phyloP scores from a whole-genome alignment of 2,797 vertebrate species.

The Rhinatrema bivittatum region DNA sequence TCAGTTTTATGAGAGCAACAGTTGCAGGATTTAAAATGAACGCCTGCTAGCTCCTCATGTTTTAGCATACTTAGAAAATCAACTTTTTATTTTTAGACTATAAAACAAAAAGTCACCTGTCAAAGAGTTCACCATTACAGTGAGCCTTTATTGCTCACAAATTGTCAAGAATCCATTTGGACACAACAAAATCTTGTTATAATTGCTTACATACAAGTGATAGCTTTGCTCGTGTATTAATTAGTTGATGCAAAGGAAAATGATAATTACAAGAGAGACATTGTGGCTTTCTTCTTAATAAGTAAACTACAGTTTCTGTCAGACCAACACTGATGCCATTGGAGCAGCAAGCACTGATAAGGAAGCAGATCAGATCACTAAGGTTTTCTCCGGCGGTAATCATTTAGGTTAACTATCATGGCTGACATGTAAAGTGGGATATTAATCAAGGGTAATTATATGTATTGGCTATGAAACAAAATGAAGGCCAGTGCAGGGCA shows the following conservation, averaged over 20 bases:
- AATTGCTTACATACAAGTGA: slow-evolving; percentile 55
- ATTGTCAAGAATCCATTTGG: slow-evolving; percentile 54
- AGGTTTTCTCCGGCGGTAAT: slow-evolving; percentile 48
- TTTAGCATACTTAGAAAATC: not conserved
- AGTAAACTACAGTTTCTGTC: slow-evolving; percentile 58
- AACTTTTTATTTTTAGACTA: slow-evolving; percentile 10
- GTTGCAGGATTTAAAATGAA: not conserved
- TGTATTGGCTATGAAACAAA: slow-evolving; percentile 58
- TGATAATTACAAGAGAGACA: slow-evolving; percentile 61
- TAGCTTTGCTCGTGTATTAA: slow-evolving; percentile 58
- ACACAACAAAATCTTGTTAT: slow-evolving; percentile 51
- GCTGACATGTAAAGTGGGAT: slow-evolving; percentile 74
- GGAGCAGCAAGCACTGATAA: slow-evolving; percentile 47
- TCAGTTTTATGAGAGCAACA: not conserved
- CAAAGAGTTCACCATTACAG: slow-evolving; percentile 27
- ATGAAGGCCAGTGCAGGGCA: slow-evolving; percentile 49
- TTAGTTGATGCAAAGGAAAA: slow-evolving; percentile 69
- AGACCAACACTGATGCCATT: slow-evolving; percentile 49
- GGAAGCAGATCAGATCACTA: slow-evolving; percentile 28
- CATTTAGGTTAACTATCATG: slow-evolving; percentile 65
- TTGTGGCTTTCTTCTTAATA: slow-evolving; percentile 50
- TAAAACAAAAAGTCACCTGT: slow-evolving; percentile 36
- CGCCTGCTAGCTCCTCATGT: not conserved
- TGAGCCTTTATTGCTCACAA: slow-evolving; percentile 48
- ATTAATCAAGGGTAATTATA: slow-evolving; percentile 91